Evolutionary conservation across 2,113 vertebrate genomes (phyloP), one percentile per base, ranked within the genome.

Genomic region (Baryphthengus martii): DNA sequence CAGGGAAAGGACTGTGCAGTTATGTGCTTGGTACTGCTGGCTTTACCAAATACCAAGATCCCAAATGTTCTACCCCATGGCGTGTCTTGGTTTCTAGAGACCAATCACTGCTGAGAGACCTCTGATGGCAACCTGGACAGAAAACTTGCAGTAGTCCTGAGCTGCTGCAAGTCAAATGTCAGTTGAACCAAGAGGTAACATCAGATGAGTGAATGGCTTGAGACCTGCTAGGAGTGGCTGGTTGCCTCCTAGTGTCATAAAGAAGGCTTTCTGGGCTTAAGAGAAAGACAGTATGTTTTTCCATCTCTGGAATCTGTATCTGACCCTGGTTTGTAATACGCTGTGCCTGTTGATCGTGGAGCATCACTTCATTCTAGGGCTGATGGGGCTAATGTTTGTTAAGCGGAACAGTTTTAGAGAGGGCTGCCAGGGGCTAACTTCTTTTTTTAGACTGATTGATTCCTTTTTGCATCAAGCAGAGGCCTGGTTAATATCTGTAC

Each of bases 391-490:
- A 79, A 94, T 71, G 45, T 89, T 83, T 96, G 87, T 95, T 63
- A 88, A 83, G 91, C 85, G 94, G 74, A 95, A 66, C 63, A 74
- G 53, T 85, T 95, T 91, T 62, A 61, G 70, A 70, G 85, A 95
- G 87, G 91, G 87, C 91, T 96, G 70, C 93, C 93, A 94, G 85
- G 62, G 74, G 74, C 78, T 90, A 76, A 71, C 49, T 88, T 74
- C 67, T 91, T 94, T 96, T 95, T 93, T 94, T 85, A 86, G 67
- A n/a, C 67, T 85, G 81, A 92, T 80, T 88, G 83, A 85, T 96
- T 94, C 74, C 37, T 89, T 91, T 89, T 70, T 88, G 62, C 50
- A 89, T 91, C 70, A 63, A 74, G 50, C 53, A 85, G 75, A 37
- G 49, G 45, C 71, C 94, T 96, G 91, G 72, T 88, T 94, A 94